Percentiles rank a stretch among this genome's conserved stretches.
phyloP scores from a whole-genome alignment of 2,888 invertebrate genomes.

The Frankliniella intonsa region DNA sequence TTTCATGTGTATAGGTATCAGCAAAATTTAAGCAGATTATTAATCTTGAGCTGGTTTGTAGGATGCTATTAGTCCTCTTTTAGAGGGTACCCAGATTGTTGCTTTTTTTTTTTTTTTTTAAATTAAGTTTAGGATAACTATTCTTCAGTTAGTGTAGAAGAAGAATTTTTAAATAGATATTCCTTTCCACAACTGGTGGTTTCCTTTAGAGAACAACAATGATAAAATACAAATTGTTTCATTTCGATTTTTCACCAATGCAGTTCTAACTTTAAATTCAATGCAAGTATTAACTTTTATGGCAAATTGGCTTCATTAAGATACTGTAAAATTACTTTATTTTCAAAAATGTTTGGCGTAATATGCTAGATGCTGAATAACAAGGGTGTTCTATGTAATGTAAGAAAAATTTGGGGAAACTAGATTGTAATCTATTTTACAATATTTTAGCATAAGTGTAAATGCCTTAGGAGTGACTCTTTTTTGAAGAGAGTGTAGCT shows the following conservation, averaged over 20 bases:
- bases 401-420: not conserved
- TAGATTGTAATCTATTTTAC: slow-evolving; percentile 16
- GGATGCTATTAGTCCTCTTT: no score
- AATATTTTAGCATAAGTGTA: not conserved
- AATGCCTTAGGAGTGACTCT: slow-evolving; percentile 1
- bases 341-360: not conserved
- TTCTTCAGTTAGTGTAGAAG: no score
- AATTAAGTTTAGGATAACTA: no score
- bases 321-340: not conserved
- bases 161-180: no score
- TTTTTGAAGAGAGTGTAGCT: not conserved
- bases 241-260: no score
- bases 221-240: no score
- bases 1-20: not conserved
- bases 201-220: no score
- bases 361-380: not conserved
- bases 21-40: not conserved
- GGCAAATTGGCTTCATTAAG: not conserved
- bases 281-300: not conserved
- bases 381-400: not conserved
- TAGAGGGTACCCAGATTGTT: not conserved
- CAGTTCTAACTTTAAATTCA: not conserved
- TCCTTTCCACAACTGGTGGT: no score
- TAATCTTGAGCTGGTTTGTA: no score
- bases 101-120: not conserved